A percentile compares a stretch with the other conserved stretches of the same genome.
phyloP scores from a whole-genome alignment of 2,888 invertebrate species.

The Drosophila siamana region DNA sequence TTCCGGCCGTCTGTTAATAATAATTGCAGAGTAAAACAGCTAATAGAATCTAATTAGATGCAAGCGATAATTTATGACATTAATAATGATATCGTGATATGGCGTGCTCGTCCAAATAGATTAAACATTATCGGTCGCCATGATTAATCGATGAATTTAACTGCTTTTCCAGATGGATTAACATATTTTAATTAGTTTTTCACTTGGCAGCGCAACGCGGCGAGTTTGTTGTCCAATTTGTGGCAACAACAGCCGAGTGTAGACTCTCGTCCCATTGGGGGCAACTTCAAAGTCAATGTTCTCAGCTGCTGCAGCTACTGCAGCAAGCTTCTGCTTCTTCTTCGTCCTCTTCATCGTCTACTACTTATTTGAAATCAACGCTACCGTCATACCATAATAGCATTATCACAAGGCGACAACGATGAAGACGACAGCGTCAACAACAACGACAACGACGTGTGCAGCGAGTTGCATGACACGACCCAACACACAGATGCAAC shows the following conservation, averaged over 20 bases:
- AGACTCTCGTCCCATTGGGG: conserved; percentile 17
- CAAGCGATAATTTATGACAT: conserved; percentile 30
- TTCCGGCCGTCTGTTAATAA: neutral
- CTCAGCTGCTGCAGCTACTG: conserved; percentile 23
- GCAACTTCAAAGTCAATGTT: conserved; percentile 57
- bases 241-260: conserved; percentile 6
- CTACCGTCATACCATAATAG: conserved; percentile 72
- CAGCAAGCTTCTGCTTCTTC: too few species aligned
- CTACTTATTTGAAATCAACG: conserved; percentile 56
- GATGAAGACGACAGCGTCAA: conserved; percentile 37
- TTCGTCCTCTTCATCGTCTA: conserved; percentile 18
- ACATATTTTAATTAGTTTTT: conserved; percentile 61
- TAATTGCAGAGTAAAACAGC: conserved; percentile 9
- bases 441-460: conserved; percentile 42
- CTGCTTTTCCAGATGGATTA: conserved; percentile 51
- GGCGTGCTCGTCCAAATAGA: conserved; percentile 16
- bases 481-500: conserved; percentile 38
- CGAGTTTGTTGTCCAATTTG: conserved; percentile 3
- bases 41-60: conserved; percentile 8
- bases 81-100: neutral
- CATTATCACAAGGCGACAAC: conserved; percentile 72
- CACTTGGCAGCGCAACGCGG: conserved; percentile 9
- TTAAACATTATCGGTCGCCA: conserved; percentile 39
- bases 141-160: conserved; percentile 55
- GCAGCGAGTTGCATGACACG: conserved; percentile 60